Evolutionary conservation across 2,888 invertebrate species (phyloP).

Genomic region (Amblyjoppa fuscipennis): DNA sequence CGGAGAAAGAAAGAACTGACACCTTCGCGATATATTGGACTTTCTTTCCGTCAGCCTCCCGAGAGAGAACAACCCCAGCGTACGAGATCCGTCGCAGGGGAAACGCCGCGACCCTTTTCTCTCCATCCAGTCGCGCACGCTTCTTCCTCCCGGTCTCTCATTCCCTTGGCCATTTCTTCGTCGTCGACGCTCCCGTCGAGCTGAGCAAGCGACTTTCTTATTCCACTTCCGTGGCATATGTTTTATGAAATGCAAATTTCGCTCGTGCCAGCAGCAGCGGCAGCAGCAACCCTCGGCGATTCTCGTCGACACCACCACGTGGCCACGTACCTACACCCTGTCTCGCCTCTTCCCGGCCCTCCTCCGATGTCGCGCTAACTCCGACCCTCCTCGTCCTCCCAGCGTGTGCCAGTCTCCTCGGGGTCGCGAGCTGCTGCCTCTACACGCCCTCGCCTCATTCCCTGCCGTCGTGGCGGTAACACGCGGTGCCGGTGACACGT

Average conservation of each 20-base stretch:
- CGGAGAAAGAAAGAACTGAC: constrained; percentile 62
- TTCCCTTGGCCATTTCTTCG: constrained; percentile 44
- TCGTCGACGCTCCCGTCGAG: constrained; percentile 67
- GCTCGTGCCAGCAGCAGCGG: constrained; percentile 60
- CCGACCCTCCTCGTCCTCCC: constrained; percentile 32
- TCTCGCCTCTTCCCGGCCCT: constrained; percentile 60
- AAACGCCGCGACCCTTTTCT: constrained; percentile 32
- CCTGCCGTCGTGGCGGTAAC: constrained; percentile 31
- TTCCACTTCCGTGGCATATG: constrained; percentile 75
- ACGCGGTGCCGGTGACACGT: constrained; percentile 62
- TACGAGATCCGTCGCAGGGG: constrained; percentile 22
- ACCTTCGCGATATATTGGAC: constrained; percentile 63
- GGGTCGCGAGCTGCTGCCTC: constrained; percentile 55
- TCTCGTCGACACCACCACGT: constrained; percentile 62
- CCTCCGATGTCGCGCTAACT: constrained; percentile 11
- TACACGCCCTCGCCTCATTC: constrained; percentile 53
- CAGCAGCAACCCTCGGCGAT: constrained; percentile 60
- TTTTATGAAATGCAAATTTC: constrained; percentile 80
- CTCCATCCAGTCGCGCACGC: constrained; percentile 25
- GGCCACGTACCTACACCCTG: constrained; percentile 63
- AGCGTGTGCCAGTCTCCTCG: constrained; percentile 44
- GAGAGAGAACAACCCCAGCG: constrained; percentile 53
- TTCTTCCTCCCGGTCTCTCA: constrained; percentile 36
- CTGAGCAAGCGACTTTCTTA: constrained; percentile 74
- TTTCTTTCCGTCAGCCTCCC: constrained; percentile 65